Conservation (phyloP, 1,140 invertebrate genomes). For the Liolophura sinensis region DNA sequence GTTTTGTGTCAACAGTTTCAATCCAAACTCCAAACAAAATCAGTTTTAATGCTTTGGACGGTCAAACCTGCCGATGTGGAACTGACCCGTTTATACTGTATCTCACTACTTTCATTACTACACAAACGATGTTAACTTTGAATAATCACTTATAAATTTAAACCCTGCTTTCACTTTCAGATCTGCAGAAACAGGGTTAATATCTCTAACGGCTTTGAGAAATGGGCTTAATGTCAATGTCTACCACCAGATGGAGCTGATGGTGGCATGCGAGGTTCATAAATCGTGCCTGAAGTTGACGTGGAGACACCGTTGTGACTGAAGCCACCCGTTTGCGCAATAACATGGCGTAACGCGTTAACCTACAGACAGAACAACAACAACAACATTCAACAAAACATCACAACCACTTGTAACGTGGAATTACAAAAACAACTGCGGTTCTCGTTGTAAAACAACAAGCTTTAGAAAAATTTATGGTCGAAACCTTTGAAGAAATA, state of each 20-base stretch:
- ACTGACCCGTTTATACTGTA: too few species aligned
- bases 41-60: too few species aligned
- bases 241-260: not conserved
- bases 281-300: constrained; percentile 2
- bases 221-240: not conserved
- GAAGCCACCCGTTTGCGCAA: constrained; percentile 65
- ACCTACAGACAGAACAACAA: constrained; percentile 37
- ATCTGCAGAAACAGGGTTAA: too few species aligned
- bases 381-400: not conserved
- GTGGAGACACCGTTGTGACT: constrained; percentile 67
- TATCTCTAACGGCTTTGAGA: not conserved
- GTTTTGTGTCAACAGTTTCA: too few species aligned
- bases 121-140: too few species aligned
- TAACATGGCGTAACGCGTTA: constrained; percentile 51
- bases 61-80: too few species aligned
- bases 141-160: too few species aligned
- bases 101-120: too few species aligned
- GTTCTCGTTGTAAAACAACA: too few species aligned
- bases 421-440: not conserved
- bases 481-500: not conserved
- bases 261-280: not conserved
- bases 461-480: too few species aligned
- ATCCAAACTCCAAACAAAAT: too few species aligned
- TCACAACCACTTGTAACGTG: not conserved
- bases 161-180: too few species aligned